Conservation (phyloP, 2,113 vertebrate species). For the Phrynocephalus versicolor region DNA sequence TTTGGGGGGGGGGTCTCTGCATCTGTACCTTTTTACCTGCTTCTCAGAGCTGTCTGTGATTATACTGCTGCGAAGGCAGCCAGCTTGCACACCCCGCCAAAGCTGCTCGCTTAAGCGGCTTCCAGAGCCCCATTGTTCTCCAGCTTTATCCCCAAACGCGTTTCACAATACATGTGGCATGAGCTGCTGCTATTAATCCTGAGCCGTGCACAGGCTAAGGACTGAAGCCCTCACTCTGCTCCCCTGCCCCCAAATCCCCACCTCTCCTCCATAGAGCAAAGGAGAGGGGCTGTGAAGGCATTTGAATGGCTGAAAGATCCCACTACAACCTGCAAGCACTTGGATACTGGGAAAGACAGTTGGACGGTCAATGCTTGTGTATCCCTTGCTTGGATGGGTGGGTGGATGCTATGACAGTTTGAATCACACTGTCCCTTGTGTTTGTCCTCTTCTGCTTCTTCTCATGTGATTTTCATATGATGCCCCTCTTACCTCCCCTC, state of each 20-base stretch:
- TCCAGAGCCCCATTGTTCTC: conserved; percentile 10
- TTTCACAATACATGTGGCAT: not conserved
- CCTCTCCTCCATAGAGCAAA: not conserved
- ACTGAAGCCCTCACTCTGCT: not conserved
- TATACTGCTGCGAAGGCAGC: not conserved
- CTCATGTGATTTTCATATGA: not conserved
- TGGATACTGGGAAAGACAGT: not conserved
- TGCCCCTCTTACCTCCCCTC: not conserved
- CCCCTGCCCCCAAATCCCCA: not conserved
- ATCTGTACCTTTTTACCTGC: not conserved
- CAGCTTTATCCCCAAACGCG: not conserved
- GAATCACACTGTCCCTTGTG: not conserved
- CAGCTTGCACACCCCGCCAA: conserved; percentile 13
- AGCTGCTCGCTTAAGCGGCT: not conserved
- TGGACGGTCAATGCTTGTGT: not conserved
- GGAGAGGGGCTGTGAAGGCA: not conserved
- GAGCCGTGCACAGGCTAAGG: not conserved
- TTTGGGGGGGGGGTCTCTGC: not conserved
- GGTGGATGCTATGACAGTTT: not conserved
- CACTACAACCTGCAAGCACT: not conserved
- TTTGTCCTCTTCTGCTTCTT: not conserved
- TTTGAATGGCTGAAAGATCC: not conserved
- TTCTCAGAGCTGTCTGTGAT: conserved; percentile 4
- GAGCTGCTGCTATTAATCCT: not conserved
- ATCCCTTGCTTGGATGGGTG: too few species aligned